Percentiles rank a stretch among this genome's conserved stretches.
Evolutionary conservation across 1,140 invertebrate species (phyloP).

Genomic region (Zaprionus gabonicus): DNA sequence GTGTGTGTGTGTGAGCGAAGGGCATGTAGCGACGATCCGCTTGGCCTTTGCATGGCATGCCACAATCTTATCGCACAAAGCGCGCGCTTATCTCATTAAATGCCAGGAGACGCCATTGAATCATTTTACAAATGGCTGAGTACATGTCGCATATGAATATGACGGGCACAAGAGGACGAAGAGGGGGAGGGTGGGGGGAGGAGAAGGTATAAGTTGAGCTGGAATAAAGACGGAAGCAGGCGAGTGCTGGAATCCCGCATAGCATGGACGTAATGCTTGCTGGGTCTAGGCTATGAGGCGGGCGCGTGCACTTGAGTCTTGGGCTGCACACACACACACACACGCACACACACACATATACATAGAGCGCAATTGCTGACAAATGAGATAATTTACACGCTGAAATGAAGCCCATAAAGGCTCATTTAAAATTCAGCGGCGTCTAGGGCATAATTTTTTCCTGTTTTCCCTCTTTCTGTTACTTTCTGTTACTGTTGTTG

Average conservation of each 20-base stretch:
- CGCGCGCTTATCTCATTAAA: constrained; percentile 77
- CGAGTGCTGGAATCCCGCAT: constrained; percentile 9
- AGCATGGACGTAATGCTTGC: constrained; percentile 36
- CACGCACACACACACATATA: constrained; percentile 26
- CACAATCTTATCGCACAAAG: constrained; percentile 65
- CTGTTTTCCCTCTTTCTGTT: constrained; percentile 30
- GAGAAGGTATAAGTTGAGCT: background rate
- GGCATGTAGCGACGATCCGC: constrained; percentile 31
- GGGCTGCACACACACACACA: constrained; percentile 27
- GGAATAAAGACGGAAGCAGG: background rate
- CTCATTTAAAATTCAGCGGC: constrained; percentile 83
- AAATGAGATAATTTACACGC: constrained; percentile 83
- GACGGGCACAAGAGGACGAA: background rate
- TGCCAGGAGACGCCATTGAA: constrained; percentile 78
- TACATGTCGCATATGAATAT: constrained; percentile 73
- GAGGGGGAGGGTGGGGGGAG: background rate
- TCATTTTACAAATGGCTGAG: constrained; percentile 79
- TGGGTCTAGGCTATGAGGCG: constrained; percentile 42
- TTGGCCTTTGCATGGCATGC: constrained; percentile 44
- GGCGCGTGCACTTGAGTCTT: constrained; percentile 53
- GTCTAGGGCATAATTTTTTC: constrained; percentile 82
- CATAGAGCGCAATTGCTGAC: constrained; percentile 78
- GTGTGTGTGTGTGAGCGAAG: background rate
- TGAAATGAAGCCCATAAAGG: constrained; percentile 83
- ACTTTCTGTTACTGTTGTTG: constrained; percentile 5